Evolutionary conservation across 1,140 invertebrate species (phyloP), one percentile per base, ranked within the genome.

Genomic region (Oreohelix idahoensis): DNA sequence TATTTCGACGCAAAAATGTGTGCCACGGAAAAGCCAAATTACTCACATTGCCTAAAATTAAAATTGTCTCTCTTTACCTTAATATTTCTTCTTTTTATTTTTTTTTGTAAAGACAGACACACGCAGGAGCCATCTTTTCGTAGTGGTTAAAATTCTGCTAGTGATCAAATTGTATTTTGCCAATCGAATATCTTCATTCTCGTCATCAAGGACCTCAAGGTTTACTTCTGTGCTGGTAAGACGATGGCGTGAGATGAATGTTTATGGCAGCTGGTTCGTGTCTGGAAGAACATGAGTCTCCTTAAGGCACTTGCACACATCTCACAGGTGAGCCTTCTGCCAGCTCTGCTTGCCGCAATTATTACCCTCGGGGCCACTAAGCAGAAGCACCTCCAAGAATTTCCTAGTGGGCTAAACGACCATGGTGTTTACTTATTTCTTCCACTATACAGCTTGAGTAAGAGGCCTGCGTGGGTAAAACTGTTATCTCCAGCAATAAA

Each of bases 181-280:
- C 20, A n/a, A 58, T 58, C 53, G 53, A 58, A 23, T 23, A 20
- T 20, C 26, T 58, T 23, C 26, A 58, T 58, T 58, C 23, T 66
- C 17, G 63, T 66, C 32, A 32, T 66, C 29, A n/a, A 23, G 10
- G 26, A n/a, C 26, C 15, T 4, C 29, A 32, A 4, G 32, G 29
- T 17, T 66, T 23, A 32, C 63, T 66, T 32, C 11, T 17, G 10
- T 32, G 29, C 29, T 66, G 26, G 53, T 58, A 20, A 58, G 10
- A 20, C 20, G 23, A 58, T 66, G 29, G n/a, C 63, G 63, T 5
- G 63, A 66, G 29, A 66, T 66, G 63, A 32, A 66, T 66, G 63
- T 66, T 66, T 66, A 66, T n/a, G n/a, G n/a, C 29, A 32, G 63
- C n/a, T 66, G 63, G 63, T 66, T 66, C 63, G 63, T 66, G 63